Conservation (phyloP, 2,113 vertebrate genomes). For the Apteryx owenii region DNA sequence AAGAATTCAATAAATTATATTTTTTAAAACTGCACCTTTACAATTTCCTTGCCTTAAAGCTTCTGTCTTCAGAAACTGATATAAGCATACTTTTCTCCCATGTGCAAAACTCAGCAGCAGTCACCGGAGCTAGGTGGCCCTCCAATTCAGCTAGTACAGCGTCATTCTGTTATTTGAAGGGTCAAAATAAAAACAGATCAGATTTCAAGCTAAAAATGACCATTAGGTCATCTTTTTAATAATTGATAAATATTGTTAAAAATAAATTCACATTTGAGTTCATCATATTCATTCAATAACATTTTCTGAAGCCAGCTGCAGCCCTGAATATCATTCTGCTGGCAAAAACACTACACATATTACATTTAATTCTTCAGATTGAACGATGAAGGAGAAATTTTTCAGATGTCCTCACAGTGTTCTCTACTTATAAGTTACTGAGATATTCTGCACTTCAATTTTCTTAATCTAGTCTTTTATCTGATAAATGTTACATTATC, state of each 20-base stretch:
- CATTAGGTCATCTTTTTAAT: background rate
- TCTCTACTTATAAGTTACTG: background rate
- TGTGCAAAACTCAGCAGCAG: constrained; percentile 86
- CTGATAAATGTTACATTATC: background rate
- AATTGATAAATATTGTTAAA: background rate
- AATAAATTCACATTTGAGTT: background rate
- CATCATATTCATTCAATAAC: background rate
- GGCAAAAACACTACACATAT: background rate
- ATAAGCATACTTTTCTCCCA: constrained; percentile 80
- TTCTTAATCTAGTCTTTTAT: background rate
- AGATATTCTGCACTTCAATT: background rate
- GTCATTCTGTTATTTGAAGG: constrained; percentile 42
- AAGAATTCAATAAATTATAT: background rate
- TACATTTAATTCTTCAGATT: background rate
- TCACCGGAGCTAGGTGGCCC: constrained; percentile 83
- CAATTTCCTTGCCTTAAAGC: constrained; percentile 81
- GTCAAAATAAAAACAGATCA: background rate
- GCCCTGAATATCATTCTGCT: background rate
- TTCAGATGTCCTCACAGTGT: background rate
- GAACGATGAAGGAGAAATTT: background rate
- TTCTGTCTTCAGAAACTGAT: constrained; percentile 89
- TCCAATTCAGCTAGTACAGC: constrained; percentile 69
- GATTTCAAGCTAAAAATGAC: background rate
- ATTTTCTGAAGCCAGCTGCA: background rate
- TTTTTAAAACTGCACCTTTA: background rate